Conservation (phyloP, 2,888 invertebrate genomes). For the Cataglyphis rosenhaueri region DNA sequence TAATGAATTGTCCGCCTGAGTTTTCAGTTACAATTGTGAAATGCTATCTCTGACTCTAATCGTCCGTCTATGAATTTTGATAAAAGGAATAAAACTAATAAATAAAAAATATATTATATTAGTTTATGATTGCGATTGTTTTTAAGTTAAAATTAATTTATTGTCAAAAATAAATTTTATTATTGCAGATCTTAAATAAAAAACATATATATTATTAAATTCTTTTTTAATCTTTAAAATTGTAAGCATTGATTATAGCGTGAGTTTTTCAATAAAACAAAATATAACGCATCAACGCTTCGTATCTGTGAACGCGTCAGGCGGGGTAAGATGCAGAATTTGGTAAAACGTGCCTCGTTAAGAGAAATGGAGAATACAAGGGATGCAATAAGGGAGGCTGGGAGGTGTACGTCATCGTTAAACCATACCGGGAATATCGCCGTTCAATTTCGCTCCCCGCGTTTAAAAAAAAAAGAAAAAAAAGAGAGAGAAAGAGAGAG, state of each 20-base stretch:
- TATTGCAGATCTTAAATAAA: not conserved
- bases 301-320: slow-evolving; percentile 62
- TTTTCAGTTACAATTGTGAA: not conserved
- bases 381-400: slow-evolving; percentile 65
- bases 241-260: slow-evolving; percentile 18
- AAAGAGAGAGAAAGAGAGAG: slow-evolving; percentile 20
- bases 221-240: not conserved
- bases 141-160: not conserved
- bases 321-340: slow-evolving; percentile 57
- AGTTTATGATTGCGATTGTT: not conserved
- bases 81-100: not conserved
- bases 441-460: slow-evolving; percentile 78
- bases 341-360: slow-evolving; percentile 73
- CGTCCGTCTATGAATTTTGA: not conserved
- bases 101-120: not conserved
- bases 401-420: slow-evolving; percentile 77
- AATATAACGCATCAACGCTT: slow-evolving; percentile 64
- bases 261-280: slow-evolving; percentile 64
- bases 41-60: not conserved
- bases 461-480: slow-evolving; percentile 61
- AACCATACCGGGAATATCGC: slow-evolving; percentile 82
- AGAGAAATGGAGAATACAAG: slow-evolving; percentile 68
- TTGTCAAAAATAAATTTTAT: not conserved
- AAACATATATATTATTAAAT: not conserved
- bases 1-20: slow-evolving; percentile 36